Base-by-base conservation (phyloP, 2,888 invertebrate species). In the Palloptera scutellata region DNA sequence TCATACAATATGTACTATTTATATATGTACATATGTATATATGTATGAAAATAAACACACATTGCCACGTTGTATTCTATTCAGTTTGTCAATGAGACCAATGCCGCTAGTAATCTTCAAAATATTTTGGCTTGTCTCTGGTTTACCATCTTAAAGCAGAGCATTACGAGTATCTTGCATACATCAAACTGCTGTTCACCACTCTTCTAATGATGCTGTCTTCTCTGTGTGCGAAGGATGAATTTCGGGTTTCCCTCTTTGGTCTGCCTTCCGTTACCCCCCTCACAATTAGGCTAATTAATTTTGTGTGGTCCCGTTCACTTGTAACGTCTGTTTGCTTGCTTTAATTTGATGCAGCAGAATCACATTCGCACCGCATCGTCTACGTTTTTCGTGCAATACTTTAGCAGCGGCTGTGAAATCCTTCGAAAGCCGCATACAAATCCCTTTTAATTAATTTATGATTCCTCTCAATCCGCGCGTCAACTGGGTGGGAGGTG, bases 371-470 rank as follows among this genome's bases (percentile, higher is more conserved):
- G 6, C 6, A 30, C 30, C 30, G 6, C 6, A 30, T 6, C 30
- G 30, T 30, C 6, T 30, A 30, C 61, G 15, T 52, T 52, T 52
- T 51, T 17, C 52, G 61, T 52, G 77, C 30, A 30, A 30, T 77
- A 76, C 77, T 77, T 78, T 76, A 78, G 78, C 78, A 55, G 48
- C 48, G 40, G 55, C 61, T 73, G 70, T 66, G 76, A 78, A 80
- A 79, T 80, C 79, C 78, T 70, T 78, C 78, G 78, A 78, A 80
- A 81, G 81, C 80, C 79, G 78, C 79, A 80, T 79, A 81, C 80
- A 81, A 81, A 81, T 81, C 80, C 79, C 81, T 78, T 81, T 81
- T 81, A 81, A 81, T 81, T 81, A 81, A 80, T 81, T 81, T 80
- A 81, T 81, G 80, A 80, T 81, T 80, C 78, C 48, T 48, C 57